Evolutionary conservation across 2,113 vertebrate species (phyloP).

Genomic region (Xiphophorus hellerii): DNA sequence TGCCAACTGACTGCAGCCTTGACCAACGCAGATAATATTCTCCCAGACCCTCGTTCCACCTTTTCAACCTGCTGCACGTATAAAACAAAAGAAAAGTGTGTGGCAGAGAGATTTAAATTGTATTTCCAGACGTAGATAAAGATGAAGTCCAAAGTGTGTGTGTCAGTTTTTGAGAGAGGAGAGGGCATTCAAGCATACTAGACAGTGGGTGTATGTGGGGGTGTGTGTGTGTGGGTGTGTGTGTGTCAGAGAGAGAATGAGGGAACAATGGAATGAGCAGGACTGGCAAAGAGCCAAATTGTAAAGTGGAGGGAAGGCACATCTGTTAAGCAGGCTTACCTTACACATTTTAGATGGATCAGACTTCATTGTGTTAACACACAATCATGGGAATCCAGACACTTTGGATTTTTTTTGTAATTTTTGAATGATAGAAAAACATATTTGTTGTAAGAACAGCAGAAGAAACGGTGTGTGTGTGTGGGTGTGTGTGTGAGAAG

Average conservation of each 20-base stretch:
- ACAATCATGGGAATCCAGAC: background rate
- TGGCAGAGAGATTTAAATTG: conserved; percentile 5
- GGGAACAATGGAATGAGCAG: background rate
- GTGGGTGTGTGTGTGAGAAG: too few species aligned
- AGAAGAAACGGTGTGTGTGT: too few species aligned
- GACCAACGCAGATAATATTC: conserved; percentile 40
- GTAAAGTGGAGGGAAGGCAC: background rate
- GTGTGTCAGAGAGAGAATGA: background rate
- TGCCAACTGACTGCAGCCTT: conserved; percentile 26
- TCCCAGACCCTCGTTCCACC: conserved; percentile 19
- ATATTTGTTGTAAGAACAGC: background rate
- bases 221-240: background rate
- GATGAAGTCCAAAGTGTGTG: conserved; percentile 11
- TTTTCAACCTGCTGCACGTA: conserved; percentile 13
- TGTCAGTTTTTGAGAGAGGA: conserved; percentile 8
- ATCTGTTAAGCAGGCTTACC: background rate
- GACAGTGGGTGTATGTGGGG: too few species aligned
- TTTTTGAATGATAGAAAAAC: background rate
- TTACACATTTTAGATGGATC: background rate
- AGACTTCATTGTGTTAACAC: background rate
- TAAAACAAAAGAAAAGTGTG: background rate
- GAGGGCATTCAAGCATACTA: conserved; percentile 10
- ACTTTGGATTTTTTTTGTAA: background rate
- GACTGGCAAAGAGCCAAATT: background rate
- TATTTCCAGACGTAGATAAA: conserved; percentile 8